Base-by-base conservation (phyloP, 2,888 invertebrate genomes). In the Drosophila conformis region DNA sequence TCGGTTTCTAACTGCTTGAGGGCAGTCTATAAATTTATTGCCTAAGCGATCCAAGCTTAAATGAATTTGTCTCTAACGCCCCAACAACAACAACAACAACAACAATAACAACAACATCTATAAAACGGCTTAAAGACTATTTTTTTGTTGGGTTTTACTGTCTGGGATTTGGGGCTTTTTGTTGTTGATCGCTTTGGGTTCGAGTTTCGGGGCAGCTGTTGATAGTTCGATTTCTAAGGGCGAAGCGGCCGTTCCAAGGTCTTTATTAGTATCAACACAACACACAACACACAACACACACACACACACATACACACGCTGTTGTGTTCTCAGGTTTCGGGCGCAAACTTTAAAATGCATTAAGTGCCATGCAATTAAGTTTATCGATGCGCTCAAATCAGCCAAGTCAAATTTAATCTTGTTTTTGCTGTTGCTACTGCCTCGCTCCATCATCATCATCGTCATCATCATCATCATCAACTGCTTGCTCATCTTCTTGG, bases 61-160 rank as follows among this genome's bases (percentile, higher is more conserved):
- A 90, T 89, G 84, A 89, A 89, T 90, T 90, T 89, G 90, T 89
- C 90, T 89, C 86, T 90, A 89, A 89, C 88, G 80, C 90, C 90
- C 90, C 71, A 80, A 54, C 64, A 53, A 13, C 52, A 62, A 40
- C 42, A 53, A 27, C n/a, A 54, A 35, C 8, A 49, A 38, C 27
- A 52, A 33, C 10, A 51, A 57, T 1, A 42, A 21, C 21, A 13
- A 46, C 46, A 46, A 46, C 15, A 25, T 25, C 62, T 29, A 48
- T 13, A 29, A 36, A 13, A 54, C 7, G 42, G 42, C 40, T 51
- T 51, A 31, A 33, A 33, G 35, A 35, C 25, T 31, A 36, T 29
- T 54, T 21, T 56, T 33, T 29, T 27, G 60, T 38, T 35, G 5
- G 31, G 35, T 58, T 18, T 70, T 53, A 57, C 65, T 61, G 52